Base-by-base conservation (phyloP, 2,113 vertebrate species). In the Scomber colias region DNA sequence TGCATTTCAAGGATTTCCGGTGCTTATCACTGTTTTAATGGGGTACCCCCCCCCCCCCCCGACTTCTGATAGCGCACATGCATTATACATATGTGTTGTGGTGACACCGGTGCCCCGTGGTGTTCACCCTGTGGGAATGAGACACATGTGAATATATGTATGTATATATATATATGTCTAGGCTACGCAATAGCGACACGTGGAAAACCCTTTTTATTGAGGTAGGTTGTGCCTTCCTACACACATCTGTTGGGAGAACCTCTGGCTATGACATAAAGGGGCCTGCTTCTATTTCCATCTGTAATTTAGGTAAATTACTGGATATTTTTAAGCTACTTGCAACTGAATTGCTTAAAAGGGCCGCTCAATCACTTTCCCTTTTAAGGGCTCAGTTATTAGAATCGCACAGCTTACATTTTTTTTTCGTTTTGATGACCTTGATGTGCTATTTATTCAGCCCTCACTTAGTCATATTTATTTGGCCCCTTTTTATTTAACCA, bases 11-110 rank as follows among this genome's bases (percentile, higher is more conserved):
- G 56, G 69, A 76, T 82, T 75, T 82, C 69, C 21, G n/a, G 54
- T 57, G 21, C 67, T 77, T 81, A 86, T 90, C 69, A 89, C 89
- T 92, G 84, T 88, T 91, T 94, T 75, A 87, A 71, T 51, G 27
- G 51, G 3, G 3, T n/a, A n/a, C 35, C 2, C 7, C 31, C 11
- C 77, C 45, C 14, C 31, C 35, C 48, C 30, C 64, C 72, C 21
- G 21, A 27, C 24, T 27, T 65, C 0, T 19, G 60, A 63, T 71
- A 55, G 40, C 44, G 30, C 16, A 79, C 66, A 64, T 81, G 57
- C 64, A 49, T 74, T 57, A 30, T 27, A 71, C 48, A 66, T 53
- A 44, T 61, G 74, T 69, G 71, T 54, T 40, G 19, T 51, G 64
- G 0, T 16, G 6, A 55, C 48, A 59, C 81, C 11, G 12, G 16